A percentile compares a stretch with the other conserved stretches of the same genome.
Evolutionary conservation across 2,113 vertebrate species (phyloP).

Genomic region (Fregetta grallaria): DNA sequence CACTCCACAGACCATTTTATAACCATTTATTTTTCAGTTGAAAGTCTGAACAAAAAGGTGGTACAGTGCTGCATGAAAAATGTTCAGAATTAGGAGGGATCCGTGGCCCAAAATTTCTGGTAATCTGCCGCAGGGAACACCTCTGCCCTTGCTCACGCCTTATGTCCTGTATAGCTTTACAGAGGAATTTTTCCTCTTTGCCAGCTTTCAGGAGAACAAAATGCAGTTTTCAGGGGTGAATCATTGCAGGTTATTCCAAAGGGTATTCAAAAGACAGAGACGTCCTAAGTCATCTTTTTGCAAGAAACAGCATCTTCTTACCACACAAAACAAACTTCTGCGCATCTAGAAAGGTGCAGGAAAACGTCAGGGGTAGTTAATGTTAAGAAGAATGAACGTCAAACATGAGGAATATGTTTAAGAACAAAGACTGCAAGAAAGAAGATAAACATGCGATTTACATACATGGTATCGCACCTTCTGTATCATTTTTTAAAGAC

Average conservation of each 20-base stretch:
- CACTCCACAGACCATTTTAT: not conserved
- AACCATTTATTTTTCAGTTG: not conserved
- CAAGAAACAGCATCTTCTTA: not conserved
- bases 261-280: not conserved
- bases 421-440: not conserved
- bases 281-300: not conserved
- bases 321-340: not conserved
- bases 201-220: not conserved
- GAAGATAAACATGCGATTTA: not conserved
- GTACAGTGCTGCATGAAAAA: not conserved
- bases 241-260: not conserved
- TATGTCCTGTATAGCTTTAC: fast-evolving
- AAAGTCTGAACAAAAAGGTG: not conserved
- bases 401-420: not conserved
- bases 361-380: not conserved
- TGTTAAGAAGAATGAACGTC: not conserved
- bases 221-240: not conserved
- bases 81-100: not conserved
- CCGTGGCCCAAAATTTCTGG: fast-evolving
- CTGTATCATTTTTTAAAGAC: not conserved
- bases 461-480: not conserved
- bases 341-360: not conserved
- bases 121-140: not conserved
- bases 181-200: not conserved
- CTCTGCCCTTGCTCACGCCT: not conserved